Conservation (phyloP, 2,113 vertebrate species). For the Megaceryle maxima region DNA sequence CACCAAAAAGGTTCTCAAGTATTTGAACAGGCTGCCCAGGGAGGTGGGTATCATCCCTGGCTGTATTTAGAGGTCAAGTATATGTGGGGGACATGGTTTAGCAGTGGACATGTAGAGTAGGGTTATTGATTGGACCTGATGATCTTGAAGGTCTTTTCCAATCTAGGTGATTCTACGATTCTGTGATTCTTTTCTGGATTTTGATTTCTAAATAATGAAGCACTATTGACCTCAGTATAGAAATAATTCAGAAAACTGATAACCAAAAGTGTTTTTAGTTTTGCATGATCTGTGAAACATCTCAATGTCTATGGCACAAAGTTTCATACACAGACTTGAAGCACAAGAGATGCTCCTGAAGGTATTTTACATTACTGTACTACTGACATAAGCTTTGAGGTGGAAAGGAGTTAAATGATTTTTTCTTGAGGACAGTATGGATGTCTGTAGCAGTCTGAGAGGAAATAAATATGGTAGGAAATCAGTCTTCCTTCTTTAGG, state of each 20-base stretch:
- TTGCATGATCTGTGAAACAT: background rate
- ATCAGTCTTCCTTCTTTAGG: background rate
- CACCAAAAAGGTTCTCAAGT: no score
- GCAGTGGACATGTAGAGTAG: no score
- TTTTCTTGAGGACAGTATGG: background rate
- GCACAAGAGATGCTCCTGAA: background rate
- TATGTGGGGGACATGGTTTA: no score
- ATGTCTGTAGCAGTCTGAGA: background rate
- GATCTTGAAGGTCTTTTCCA: no score
- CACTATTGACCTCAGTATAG: background rate
- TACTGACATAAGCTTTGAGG: background rate
- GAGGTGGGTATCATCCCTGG: no score
- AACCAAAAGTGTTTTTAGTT: background rate
- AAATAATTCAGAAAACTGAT: background rate
- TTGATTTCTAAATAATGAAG: background rate
- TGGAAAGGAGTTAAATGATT: background rate
- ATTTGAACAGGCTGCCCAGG: no score
- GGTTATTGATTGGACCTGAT: no score
- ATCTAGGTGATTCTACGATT: no score
- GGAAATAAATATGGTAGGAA: background rate
- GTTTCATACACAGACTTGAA: background rate
- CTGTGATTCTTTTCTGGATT: background rate
- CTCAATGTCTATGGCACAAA: background rate
- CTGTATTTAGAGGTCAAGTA: no score
- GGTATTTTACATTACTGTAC: background rate